Percentiles rank a stretch among this genome's conserved stretches.
These are phyloP conservation scores for Schrankia costaestrigalis DNA, from an alignment of 2,888 invertebrate species.

Conservation along the genomic window DNA sequence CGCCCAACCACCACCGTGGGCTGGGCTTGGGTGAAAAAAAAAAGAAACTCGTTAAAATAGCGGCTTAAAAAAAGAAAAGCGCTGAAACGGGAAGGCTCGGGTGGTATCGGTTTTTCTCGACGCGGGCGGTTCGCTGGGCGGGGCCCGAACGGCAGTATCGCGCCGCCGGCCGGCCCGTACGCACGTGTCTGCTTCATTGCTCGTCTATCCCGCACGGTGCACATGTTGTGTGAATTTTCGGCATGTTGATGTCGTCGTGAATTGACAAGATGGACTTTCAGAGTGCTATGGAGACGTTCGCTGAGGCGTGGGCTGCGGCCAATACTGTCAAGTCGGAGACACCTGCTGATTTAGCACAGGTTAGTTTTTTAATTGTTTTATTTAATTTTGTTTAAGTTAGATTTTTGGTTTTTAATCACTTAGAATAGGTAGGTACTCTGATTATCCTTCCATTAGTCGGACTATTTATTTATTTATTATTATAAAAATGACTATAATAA, in stretches of 20 bases:
- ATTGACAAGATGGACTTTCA: conserved; percentile 93
- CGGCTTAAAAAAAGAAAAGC: conserved; percentile 81
- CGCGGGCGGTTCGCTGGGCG: conserved; percentile 76
- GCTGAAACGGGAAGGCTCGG: conserved; percentile 79
- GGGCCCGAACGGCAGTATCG: conserved; percentile 78
- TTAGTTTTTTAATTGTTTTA: conserved; percentile 51
- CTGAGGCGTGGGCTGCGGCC: conserved; percentile 98
- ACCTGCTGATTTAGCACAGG: conserved; percentile 84
- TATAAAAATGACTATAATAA: no score
- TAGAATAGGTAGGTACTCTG: no score
- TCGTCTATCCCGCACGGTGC: conserved; percentile 47
- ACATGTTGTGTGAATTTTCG: conserved; percentile 70
- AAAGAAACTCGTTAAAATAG: conserved; percentile 78
- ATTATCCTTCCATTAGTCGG: no score
- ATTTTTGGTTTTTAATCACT: no score
- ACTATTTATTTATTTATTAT: no score
- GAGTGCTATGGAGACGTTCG: conserved; percentile 99
- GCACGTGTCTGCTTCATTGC: conserved; percentile 55
- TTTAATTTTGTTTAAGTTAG: not conserved
- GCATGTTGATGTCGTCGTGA: conserved; percentile 78
- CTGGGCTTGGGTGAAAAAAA: conserved; percentile 62
- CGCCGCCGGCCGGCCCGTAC: conserved; percentile 82
- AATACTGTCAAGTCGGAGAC: conserved; percentile 83
- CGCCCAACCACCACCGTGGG: conserved; percentile 78
- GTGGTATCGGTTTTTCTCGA: conserved; percentile 77